A percentile compares a stretch with the other conserved stretches of the same genome.
Evolutionary conservation across 2,888 invertebrate genomes (phyloP).

Genomic region (Drosophila dives): DNA sequence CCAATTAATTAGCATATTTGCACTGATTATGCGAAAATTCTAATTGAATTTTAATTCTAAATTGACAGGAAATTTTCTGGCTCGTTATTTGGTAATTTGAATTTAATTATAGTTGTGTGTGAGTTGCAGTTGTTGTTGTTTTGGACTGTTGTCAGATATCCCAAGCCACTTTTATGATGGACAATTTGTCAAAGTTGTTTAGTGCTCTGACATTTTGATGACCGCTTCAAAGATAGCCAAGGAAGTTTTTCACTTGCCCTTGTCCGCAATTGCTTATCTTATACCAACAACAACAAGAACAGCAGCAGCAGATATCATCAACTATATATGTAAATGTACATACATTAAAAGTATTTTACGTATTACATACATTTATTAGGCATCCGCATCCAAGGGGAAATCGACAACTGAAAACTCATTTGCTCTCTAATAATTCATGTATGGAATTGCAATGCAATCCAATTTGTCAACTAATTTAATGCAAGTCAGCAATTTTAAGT

Average conservation of each 20-base stretch:
- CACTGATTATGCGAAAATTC: background rate
- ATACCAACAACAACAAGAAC: slow-evolving; percentile 15
- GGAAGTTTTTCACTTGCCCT: slow-evolving; percentile 33
- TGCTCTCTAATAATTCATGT: slow-evolving; percentile 30
- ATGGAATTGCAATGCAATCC: slow-evolving; percentile 34
- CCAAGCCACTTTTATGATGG: slow-evolving; percentile 36
- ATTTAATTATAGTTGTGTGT: background rate
- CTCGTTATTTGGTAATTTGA: background rate
- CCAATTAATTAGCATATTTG: background rate
- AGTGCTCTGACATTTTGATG: slow-evolving; percentile 47
- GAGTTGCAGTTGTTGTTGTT: background rate
- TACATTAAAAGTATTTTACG: background rate
- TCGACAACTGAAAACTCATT: background rate
- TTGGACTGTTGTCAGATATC: background rate
- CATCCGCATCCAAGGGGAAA: background rate
- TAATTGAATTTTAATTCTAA: background rate
- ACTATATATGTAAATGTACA: background rate
- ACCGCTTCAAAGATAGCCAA: slow-evolving; percentile 39
- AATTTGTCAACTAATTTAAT: slow-evolving; percentile 15
- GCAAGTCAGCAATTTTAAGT: background rate
- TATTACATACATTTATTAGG: background rate
- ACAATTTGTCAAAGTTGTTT: slow-evolving; percentile 48
- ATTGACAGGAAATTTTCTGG: slow-evolving; percentile 9
- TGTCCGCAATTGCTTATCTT: slow-evolving; percentile 25
- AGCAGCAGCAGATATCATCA: slow-evolving; percentile 17